phyloP scores from a whole-genome alignment of 2,113 vertebrate species.

The Stegastes partitus region DNA sequence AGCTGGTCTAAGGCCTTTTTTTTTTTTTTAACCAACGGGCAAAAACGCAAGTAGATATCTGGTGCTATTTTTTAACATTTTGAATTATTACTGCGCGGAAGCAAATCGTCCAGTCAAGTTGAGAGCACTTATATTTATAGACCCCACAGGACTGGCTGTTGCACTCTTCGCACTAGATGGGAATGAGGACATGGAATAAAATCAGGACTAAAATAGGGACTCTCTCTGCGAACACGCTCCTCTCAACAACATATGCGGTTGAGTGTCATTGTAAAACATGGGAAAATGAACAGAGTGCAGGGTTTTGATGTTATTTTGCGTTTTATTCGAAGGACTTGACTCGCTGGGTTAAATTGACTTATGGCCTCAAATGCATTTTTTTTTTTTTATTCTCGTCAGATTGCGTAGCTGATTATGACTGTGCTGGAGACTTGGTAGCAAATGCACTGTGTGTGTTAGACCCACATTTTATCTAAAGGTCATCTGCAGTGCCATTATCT shows the following conservation, averaged over 20 bases:
- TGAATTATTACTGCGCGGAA: conserved; percentile 77
- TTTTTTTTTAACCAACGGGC: conserved; percentile 23
- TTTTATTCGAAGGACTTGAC: conserved; percentile 56
- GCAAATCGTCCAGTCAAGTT: conserved; percentile 78
- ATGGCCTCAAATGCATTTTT: conserved; percentile 4
- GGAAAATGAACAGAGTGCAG: conserved; percentile 51
- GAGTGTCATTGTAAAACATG: conserved; percentile 57
- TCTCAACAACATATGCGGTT: conserved; percentile 43
- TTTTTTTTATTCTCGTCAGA: conserved; percentile 2
- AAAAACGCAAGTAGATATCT: conserved; percentile 48
- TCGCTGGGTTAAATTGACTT: conserved; percentile 42
- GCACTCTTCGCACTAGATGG: conserved; percentile 52
- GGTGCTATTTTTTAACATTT: conserved; percentile 65
- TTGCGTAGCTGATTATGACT: conserved; percentile 48
- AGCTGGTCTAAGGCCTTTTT: conserved; percentile 31
- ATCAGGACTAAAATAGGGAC: conserved; percentile 66
- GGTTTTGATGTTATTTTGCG: conserved; percentile 25
- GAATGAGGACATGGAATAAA: conserved; percentile 65
- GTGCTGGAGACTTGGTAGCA: conserved; percentile 30
- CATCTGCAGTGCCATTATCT: conserved; percentile 65
- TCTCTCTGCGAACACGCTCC: conserved; percentile 45
- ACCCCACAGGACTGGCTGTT: conserved; percentile 62
- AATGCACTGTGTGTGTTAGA: conserved; percentile 45
- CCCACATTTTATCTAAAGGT: conserved; percentile 68
- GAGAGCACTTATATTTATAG: conserved; percentile 77